phyloP scores from a whole-genome alignment of 1,140 invertebrate genomes.

The Drosophila saltans region DNA sequence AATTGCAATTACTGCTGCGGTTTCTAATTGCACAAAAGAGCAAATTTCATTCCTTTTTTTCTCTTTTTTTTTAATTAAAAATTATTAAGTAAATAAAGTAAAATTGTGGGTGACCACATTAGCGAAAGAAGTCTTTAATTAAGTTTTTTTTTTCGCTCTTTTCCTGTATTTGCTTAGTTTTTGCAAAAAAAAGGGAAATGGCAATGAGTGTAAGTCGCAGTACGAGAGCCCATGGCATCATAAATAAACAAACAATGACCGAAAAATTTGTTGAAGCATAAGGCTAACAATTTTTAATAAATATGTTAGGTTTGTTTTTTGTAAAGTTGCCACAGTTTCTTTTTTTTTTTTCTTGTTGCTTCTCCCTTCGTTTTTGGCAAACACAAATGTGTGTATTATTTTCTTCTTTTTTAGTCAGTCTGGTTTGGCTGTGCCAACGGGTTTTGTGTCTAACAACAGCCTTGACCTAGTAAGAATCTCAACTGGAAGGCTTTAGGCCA shows the following conservation, averaged over 20 bases:
- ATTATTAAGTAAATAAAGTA: conserved; percentile 54
- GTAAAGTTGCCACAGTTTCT: too few relatives aligned
- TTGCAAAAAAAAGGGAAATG: conserved; percentile 1
- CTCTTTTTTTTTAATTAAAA: conserved; percentile 44
- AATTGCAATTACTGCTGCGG: background rate
- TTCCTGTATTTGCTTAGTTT: background rate
- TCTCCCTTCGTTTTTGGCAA: conserved; percentile 17
- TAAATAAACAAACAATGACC: conserved; percentile 53
- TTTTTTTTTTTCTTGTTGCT: conserved; percentile 6
- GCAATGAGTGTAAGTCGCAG: background rate
- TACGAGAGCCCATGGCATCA: conserved; percentile 7
- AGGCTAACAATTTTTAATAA: conserved; percentile 67
- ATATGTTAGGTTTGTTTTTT: conserved; percentile 53
- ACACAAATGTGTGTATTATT: conserved; percentile 30
- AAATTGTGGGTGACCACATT: conserved; percentile 25
- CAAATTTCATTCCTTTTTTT: conserved; percentile 3
- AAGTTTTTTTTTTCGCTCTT: conserved; percentile 27
- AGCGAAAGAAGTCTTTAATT: conserved; percentile 45
- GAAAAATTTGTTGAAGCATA: conserved; percentile 45
- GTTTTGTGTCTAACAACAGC: conserved; percentile 13
- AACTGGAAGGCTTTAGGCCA: conserved; percentile 23
- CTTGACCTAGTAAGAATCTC: conserved; percentile 55
- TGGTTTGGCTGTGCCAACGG: conserved; percentile 12
- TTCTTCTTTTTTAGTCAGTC: conserved; percentile 39
- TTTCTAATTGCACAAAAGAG: conserved; percentile 36